Evolutionary conservation across 2,888 invertebrate species (phyloP), one percentile per base, ranked within the genome.

Genomic region (Antitype chi): DNA sequence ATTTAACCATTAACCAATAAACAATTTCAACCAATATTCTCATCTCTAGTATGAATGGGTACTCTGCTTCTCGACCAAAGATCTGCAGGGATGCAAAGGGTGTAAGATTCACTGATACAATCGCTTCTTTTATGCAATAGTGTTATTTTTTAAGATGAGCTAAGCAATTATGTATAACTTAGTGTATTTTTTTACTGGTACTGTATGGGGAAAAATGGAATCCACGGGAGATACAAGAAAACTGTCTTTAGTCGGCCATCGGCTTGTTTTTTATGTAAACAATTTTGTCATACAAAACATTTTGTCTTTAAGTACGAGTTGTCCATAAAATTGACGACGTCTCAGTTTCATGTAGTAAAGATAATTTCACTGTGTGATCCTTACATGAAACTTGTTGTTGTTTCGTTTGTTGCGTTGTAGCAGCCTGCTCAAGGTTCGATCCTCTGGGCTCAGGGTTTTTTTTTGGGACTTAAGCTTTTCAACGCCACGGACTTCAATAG

Each of bases 21-120:
- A n/a, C n/a, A n/a, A n/a, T n/a, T n/a, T n/a, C n/a, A n/a, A n/a
- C n/a, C n/a, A n/a, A n/a, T n/a, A n/a, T n/a, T n/a, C n/a, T n/a
- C n/a, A n/a, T n/a, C n/a, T n/a, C n/a, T n/a, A n/a, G 28, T 43
- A 71, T 53, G 25, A 25, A 53, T 5, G 25, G 53, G 23, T 28
- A 55, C 72, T 15, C 25, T n/a, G 17, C 25, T 70, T 49, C 20
- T 38, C 38, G 49, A 53, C 53, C 68, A 53, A 72, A 70, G 49
- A 70, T 71, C 23, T 70, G 32, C 47, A 17, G n/a, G 17, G 28
- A n/a, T 32, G 49, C 20, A 49, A 9, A 28, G n/a, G n/a, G 13
- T 71, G n/a, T 71, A 17, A 55, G 28, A 43, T 20, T 43, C 9
- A 43, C 28, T 13, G 55, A 72, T 43, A 53, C 17, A 43, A 25